These are phyloP conservation scores for Ispidina lecontei DNA, from an alignment of 2,797 vertebrate species.

Conservation along the genomic window DNA sequence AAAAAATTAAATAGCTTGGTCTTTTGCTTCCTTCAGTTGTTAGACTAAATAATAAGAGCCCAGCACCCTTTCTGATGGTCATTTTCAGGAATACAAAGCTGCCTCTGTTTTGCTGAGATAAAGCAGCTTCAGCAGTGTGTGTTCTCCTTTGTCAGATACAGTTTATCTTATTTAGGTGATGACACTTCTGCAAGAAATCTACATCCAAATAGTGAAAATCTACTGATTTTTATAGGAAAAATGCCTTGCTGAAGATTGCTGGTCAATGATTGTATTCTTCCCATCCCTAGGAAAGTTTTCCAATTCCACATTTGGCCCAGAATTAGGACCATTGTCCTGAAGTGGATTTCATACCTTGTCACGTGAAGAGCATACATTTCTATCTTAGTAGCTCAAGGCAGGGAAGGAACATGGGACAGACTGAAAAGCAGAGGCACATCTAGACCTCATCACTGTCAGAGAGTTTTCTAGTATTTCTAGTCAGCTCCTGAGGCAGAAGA, in stretches of 20 bases:
- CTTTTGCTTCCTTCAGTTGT: constrained; percentile 42
- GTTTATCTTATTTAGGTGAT: neutral
- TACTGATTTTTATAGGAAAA: neutral
- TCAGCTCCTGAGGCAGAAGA: neutral
- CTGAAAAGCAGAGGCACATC: neutral
- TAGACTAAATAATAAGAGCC: constrained; percentile 64
- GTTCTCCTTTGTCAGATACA: neutral
- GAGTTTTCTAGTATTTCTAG: neutral
- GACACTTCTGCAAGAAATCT: neutral
- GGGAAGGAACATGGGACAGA: neutral
- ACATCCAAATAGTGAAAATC: neutral
- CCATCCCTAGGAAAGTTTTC: neutral
- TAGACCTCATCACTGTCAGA: neutral
- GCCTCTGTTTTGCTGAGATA: neutral
- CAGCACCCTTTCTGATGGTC: constrained; percentile 9
- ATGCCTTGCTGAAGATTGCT: neutral
- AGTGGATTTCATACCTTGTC: neutral
- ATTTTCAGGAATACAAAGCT: constrained; percentile 8
- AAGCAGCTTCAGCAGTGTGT: neutral
- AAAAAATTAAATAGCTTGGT: neutral
- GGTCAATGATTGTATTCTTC: neutral
- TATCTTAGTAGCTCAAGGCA: neutral
- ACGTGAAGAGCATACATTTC: neutral
- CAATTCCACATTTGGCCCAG: neutral
- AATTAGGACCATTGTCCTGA: neutral